phyloP scores from a whole-genome alignment of 2,888 invertebrate genomes.

The Cosmopolites sordidus region DNA sequence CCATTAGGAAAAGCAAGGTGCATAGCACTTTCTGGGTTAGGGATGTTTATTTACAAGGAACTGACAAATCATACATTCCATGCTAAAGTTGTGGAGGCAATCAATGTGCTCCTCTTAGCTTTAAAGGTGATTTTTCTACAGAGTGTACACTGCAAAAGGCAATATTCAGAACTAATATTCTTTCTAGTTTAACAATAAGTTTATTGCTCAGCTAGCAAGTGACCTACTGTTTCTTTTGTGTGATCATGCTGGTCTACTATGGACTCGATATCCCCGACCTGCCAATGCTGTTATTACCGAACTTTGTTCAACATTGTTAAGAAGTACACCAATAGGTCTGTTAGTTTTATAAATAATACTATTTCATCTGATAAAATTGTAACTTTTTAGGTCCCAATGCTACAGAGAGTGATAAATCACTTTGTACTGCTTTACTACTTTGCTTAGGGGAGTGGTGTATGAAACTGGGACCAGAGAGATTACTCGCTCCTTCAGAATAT shows the following conservation, averaged over 20 bases:
- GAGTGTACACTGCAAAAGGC: no score
- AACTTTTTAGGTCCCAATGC: conserved; percentile 43
- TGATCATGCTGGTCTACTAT: conserved; percentile 71
- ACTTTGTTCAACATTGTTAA: conserved; percentile 48
- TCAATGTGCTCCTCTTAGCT: conserved; percentile 63
- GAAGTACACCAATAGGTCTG: conserved; percentile 48
- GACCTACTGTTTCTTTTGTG: conserved; percentile 74
- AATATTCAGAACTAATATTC: background rate
- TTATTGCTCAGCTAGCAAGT: conserved; percentile 79
- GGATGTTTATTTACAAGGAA: conserved; percentile 69
- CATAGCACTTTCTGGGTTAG: conserved; percentile 81
- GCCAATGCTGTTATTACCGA: conserved; percentile 57
- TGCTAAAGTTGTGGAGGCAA: conserved; percentile 62
- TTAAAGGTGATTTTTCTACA: conserved; percentile 64
- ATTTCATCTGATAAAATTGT: background rate
- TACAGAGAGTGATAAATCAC: conserved; percentile 63
- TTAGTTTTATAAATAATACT: background rate
- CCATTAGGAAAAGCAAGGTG: conserved; percentile 84
- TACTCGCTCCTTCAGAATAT: conserved; percentile 53
- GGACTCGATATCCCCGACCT: conserved; percentile 65
- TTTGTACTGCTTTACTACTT: conserved; percentile 77
- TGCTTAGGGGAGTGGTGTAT: conserved; percentile 94
- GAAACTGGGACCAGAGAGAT: conserved; percentile 65
- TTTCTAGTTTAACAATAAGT: conserved; percentile 70
- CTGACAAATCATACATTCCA: conserved; percentile 58